Percentiles rank a stretch among this genome's conserved stretches.
phyloP scores from a whole-genome alignment of 2,797 vertebrate genomes.

The Pelobates cultripes region DNA sequence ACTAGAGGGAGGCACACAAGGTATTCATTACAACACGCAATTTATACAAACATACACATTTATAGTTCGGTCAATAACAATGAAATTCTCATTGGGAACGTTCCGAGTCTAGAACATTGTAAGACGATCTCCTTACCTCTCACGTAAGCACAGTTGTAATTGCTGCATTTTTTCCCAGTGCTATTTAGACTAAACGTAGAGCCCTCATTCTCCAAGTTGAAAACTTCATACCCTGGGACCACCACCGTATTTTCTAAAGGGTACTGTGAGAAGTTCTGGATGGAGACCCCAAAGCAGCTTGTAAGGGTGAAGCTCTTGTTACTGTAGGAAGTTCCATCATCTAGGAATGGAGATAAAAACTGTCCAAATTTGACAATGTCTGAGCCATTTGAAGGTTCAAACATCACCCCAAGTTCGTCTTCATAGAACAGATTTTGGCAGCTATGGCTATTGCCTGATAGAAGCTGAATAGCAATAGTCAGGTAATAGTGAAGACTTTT shows the following conservation, averaged over 20 bases:
- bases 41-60: neutral
- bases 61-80: neutral
- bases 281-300: conserved; percentile 1
- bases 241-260: conserved; percentile 8
- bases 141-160: conserved; percentile 61
- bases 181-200: conserved; percentile 50
- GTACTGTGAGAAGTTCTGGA: conserved; percentile 6
- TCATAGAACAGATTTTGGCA: neutral
- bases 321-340: fast-evolving
- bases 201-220: neutral
- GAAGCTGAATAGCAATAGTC: conserved; percentile 32
- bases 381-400: neutral
- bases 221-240: conserved; percentile 14
- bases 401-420: neutral
- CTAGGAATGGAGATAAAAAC: conserved; percentile 1
- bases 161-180: conserved; percentile 61
- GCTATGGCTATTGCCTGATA: neutral
- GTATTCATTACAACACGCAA: neutral
- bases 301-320: neutral
- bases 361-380: conserved; percentile 20
- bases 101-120: neutral
- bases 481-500: conserved; percentile 50
- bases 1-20: neutral
- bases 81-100: neutral
- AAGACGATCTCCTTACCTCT: conserved; percentile 56